Percentiles rank a stretch among this genome's conserved stretches.
These are phyloP conservation scores for Lota lota DNA, from an alignment of 2,113 vertebrate species.

Conservation along the genomic window DNA sequence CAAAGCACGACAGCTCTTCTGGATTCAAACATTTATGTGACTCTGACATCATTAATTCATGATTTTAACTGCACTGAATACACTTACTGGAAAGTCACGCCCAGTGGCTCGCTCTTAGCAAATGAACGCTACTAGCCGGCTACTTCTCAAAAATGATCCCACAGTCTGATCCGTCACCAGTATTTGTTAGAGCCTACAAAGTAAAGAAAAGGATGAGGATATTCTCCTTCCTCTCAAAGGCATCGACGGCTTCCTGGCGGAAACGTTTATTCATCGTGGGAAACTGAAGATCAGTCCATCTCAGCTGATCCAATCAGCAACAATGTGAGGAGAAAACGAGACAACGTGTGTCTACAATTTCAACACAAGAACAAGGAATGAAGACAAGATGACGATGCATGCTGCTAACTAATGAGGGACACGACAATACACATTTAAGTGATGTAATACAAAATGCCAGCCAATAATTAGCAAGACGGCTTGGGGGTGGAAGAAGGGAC, in stretches of 20 bases:
- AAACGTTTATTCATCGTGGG: no score
- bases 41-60: slow-evolving; percentile 43
- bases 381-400: neutral
- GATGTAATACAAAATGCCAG: slow-evolving; percentile 48
- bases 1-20: slow-evolving; percentile 9
- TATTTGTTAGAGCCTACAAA: neutral
- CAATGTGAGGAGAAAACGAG: no score
- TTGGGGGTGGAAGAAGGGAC: no score
- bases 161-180: neutral
- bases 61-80: slow-evolving; percentile 2
- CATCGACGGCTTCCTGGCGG: no score
- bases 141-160: neutral
- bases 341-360: no score
- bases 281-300: no score
- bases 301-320: no score
- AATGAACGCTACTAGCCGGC: neutral
- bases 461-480: slow-evolving; percentile 37
- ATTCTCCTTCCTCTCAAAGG: no score
- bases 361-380: neutral
- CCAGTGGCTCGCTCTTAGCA: neutral
- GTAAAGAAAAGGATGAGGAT: neutral
- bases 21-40: neutral
- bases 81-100: neutral
- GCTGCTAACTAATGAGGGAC: slow-evolving; percentile 1
- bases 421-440: slow-evolving; percentile 30